Percentiles rank a stretch among this genome's conserved stretches.
phyloP scores from a whole-genome alignment of 2,797 vertebrate genomes.

The Microctenopoma stevenorrisi region DNA sequence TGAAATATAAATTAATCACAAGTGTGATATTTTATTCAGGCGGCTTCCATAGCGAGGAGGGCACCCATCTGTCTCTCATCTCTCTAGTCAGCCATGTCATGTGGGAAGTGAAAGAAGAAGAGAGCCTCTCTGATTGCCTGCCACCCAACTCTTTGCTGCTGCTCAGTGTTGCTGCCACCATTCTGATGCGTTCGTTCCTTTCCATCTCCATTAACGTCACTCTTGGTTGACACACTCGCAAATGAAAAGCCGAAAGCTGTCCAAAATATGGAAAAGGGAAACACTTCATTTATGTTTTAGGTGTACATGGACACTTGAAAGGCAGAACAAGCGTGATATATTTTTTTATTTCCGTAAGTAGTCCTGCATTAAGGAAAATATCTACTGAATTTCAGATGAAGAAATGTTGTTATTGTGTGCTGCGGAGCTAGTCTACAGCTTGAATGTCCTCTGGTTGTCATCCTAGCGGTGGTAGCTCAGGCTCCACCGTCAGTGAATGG shows the following conservation, averaged over 20 bases:
- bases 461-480: slow-evolving; percentile 42
- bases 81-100: slow-evolving; percentile 75
- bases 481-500: slow-evolving; percentile 60
- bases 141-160: slow-evolving; percentile 75
- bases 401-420: slow-evolving; percentile 44
- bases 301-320: slow-evolving; percentile 75
- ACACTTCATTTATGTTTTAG: slow-evolving; percentile 82
- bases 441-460: slow-evolving; percentile 55
- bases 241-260: slow-evolving; percentile 76
- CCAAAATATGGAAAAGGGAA: slow-evolving; percentile 51
- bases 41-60: slow-evolving; percentile 50
- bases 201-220: slow-evolving; percentile 78
- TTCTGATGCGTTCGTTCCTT: slow-evolving; percentile 75
- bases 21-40: slow-evolving; percentile 83
- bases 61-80: slow-evolving; percentile 78
- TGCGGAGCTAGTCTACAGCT: slow-evolving; percentile 23
- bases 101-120: slow-evolving; percentile 73
- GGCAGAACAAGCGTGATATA: slow-evolving; percentile 71
- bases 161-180: slow-evolving; percentile 82
- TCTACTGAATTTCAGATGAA: slow-evolving; percentile 34
- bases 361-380: slow-evolving; percentile 59
- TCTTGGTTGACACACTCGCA: slow-evolving; percentile 72
- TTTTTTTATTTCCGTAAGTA: slow-evolving; percentile 51
- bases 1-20: slow-evolving; percentile 81
- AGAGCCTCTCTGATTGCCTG: slow-evolving; percentile 69